These are phyloP conservation scores for Montipora cactus DNA, from an alignment of 64 coral and sea anemone species.

Conservation along the genomic window DNA sequence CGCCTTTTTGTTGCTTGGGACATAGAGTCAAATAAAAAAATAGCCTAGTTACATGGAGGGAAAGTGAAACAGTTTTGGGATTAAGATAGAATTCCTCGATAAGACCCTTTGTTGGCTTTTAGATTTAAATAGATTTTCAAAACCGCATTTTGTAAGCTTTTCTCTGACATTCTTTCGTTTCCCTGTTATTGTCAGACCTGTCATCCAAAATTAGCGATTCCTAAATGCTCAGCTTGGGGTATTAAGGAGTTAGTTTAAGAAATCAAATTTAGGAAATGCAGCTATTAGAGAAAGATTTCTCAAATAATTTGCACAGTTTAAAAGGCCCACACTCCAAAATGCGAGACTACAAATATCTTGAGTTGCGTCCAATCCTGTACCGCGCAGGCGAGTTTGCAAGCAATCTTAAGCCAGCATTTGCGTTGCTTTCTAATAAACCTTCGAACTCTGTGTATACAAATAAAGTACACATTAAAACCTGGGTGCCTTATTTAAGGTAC, in stretches of 20 bases:
- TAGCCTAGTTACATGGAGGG: conserved; percentile 15
- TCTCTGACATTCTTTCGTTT: neutral
- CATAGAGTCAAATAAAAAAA: conserved; percentile 65
- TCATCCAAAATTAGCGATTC: conserved; percentile 24
- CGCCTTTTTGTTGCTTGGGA: conserved; percentile 16
- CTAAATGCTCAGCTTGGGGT: conserved; percentile 13
- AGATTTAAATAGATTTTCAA: conserved; percentile 69
- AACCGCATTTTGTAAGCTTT: neutral
- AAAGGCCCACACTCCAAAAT: neutral
- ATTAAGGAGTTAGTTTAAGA: conserved; percentile 14
- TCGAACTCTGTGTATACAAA: conserved; percentile 39
- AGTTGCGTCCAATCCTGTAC: neutral
- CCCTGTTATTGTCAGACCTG: conserved; percentile 8
- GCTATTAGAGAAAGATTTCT: neutral
- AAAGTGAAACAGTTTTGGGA: conserved; percentile 62
- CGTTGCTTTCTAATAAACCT: conserved; percentile 13
- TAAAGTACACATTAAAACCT: conserved; percentile 34
- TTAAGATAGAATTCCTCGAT: conserved; percentile 53
- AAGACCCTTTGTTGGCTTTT: conserved; percentile 50
- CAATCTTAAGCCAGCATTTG: neutral
- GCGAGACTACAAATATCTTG: conserved; percentile 14
- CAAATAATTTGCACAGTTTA: neutral
- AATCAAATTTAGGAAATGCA: conserved; percentile 32
- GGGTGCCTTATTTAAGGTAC: conserved; percentile 30
- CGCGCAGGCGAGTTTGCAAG: neutral